Conservation (phyloP, 2,797 vertebrate species). For the Sebastes glaucus region DNA sequence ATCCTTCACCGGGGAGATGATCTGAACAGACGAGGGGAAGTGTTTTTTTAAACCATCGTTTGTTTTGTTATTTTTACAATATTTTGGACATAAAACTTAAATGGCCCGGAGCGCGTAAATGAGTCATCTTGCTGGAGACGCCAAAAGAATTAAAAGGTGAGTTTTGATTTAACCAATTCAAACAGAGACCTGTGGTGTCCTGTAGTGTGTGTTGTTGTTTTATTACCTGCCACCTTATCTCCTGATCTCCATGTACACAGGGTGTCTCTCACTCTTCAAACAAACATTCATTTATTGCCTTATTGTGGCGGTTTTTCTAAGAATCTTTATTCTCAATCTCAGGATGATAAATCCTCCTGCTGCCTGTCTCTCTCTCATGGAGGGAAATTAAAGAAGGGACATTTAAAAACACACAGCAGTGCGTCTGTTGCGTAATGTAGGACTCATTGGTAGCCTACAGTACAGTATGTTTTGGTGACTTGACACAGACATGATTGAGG, state of each 20-base stretch:
- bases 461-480: neutral
- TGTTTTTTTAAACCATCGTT: neutral
- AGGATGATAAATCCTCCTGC: neutral
- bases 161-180: conserved; percentile 12
- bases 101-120: neutral
- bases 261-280: neutral
- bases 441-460: neutral
- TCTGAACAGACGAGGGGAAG: neutral
- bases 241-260: neutral
- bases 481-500: neutral
- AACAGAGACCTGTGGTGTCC: conserved; percentile 7
- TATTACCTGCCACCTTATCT: neutral
- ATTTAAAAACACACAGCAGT: neutral
- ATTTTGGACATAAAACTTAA: conserved; percentile 19
- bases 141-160: conserved; percentile 38
- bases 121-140: neutral
- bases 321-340: no score
- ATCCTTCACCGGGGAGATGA: neutral
- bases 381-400: neutral
- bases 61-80: neutral
- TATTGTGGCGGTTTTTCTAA: neutral
- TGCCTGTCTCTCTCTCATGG: neutral
- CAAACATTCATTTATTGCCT: neutral
- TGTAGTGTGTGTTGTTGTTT: neutral
- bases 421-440: conserved; percentile 28